Evolutionary conservation across 2,797 vertebrate genomes (phyloP), one percentile per base, ranked within the genome.

Genomic region (Bovichtus diacanthus): DNA sequence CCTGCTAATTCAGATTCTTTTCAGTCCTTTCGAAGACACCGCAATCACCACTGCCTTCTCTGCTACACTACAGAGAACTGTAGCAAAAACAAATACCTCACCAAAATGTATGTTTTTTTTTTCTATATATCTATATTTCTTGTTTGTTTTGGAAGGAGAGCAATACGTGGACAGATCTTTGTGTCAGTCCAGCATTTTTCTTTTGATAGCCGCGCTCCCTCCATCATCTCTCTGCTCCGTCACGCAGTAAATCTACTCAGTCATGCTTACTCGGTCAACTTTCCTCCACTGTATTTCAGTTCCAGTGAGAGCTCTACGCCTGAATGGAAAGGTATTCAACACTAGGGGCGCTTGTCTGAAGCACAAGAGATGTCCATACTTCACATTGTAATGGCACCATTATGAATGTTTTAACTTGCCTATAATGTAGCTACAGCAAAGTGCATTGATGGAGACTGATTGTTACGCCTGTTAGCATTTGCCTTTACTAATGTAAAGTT

Each of bases 241-340:
- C 74, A 36, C 76, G 79, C 67, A 79, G 44, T 81, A 78, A 76
- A 83, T 79, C 67, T 73, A 49, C 73, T 84, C 74, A 72, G 74
- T 83, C 86, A 69, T 71, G 61, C 69, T 80, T 66, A 70, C 53
- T 80, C 36, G 5, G 53, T 69, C 78, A 63, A 15, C 69, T 71
- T 70, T 66, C 31, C 54, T 76, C 16, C 19, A 16, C 59, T 67
- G 62, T 62, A 46, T 74, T 72, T 72, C 4, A 72, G 19, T 74
- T 79, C 55, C 47, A 79, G 47, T 69, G 59, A 72, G 76, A 68
- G 43, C 18, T 29, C 31, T 10, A 47, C 43, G 29, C 51, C 39
- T 31, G 61, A 70, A 75, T 70, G 36, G 23, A 65, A 67, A 19
- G 21, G 6, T 62, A 9, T 53, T 53, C 18, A 47, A 50, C 46